Percentiles rank a stretch among this genome's conserved stretches.
Evolutionary conservation across 2,888 invertebrate species (phyloP).

Genomic region (Philereme vetulata): DNA sequence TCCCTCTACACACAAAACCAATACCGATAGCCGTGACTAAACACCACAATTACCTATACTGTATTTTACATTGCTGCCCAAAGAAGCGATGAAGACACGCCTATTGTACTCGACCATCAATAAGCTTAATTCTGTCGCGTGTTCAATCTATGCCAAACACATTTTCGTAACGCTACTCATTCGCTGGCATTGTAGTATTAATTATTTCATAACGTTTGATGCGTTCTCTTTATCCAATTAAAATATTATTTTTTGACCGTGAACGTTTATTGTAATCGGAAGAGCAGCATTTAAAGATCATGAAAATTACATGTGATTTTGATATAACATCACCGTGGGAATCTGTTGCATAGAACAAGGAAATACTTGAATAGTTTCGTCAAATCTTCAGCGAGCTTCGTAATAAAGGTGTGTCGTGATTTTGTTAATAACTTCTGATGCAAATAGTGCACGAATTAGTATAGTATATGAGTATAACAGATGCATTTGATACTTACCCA

Average conservation of each 20-base stretch:
- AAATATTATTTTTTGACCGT: slow-evolving; percentile 62
- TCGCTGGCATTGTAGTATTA: slow-evolving; percentile 55
- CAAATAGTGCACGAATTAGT: slow-evolving; percentile 37
- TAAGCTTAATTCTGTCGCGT: slow-evolving; percentile 50
- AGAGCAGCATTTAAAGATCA: slow-evolving; percentile 31
- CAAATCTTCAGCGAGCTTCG: slow-evolving; percentile 40
- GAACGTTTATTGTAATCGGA: slow-evolving; percentile 63
- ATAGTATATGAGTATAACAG: background rate
- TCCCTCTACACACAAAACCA: slow-evolving; percentile 52
- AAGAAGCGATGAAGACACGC: slow-evolving; percentile 31
- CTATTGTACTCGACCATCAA: slow-evolving; percentile 38
- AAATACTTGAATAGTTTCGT: slow-evolving; percentile 38
- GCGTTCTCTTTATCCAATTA: slow-evolving; percentile 67
- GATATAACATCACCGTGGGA: slow-evolving; percentile 32
- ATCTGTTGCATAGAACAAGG: slow-evolving; percentile 36
- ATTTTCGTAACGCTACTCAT: slow-evolving; percentile 61
- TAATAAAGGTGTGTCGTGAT: slow-evolving; percentile 46
- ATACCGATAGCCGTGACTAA: slow-evolving; percentile 57
- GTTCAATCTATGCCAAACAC: slow-evolving; percentile 46
- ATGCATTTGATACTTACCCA: background rate
- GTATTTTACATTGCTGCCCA: slow-evolving; percentile 42
- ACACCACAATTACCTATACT: slow-evolving; percentile 38
- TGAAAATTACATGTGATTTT: slow-evolving; percentile 29
- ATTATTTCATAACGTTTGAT: slow-evolving; percentile 67
- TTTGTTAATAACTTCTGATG: slow-evolving; percentile 38